Conservation (phyloP, 2,113 vertebrate genomes). For the Saccopteryx leptura region DNA sequence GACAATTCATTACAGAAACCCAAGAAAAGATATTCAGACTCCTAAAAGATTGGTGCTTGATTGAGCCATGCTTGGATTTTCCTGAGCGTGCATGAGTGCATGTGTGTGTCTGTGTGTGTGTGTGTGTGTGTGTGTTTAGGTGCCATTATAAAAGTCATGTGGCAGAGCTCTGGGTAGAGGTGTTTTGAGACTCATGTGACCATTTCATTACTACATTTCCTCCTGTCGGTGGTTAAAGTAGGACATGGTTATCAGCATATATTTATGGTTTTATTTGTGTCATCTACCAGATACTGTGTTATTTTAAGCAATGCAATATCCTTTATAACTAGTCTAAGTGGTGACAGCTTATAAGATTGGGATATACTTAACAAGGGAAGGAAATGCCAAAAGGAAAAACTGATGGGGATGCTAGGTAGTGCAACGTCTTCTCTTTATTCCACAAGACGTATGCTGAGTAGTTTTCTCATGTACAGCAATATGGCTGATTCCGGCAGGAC, state of each 20-base stretch:
- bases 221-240: constrained; percentile 14
- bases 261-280: constrained; percentile 27
- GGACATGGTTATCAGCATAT: neutral
- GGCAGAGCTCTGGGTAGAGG: neutral
- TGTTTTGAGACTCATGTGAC: neutral
- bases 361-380: neutral
- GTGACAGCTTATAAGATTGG: neutral
- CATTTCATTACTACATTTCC: neutral
- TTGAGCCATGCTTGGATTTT: neutral
- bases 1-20: neutral
- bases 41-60: neutral
- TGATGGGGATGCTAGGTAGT: neutral
- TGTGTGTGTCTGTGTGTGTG: neutral
- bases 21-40: neutral
- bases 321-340: neutral
- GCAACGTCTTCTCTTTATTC: neutral
- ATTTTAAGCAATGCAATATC: constrained; percentile 13
- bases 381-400: neutral
- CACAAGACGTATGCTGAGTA: neutral
- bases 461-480: neutral
- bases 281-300: neutral
- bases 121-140: neutral
- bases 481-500: neutral
- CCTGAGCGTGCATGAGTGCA: neutral
- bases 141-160: neutral